Percentiles rank a stretch among this genome's conserved stretches.
These are phyloP conservation scores for Theonella swinhoei DNA, from an alignment of 37 sponge, comb jelly and placozoan genomes.

Conservation along the genomic window DNA sequence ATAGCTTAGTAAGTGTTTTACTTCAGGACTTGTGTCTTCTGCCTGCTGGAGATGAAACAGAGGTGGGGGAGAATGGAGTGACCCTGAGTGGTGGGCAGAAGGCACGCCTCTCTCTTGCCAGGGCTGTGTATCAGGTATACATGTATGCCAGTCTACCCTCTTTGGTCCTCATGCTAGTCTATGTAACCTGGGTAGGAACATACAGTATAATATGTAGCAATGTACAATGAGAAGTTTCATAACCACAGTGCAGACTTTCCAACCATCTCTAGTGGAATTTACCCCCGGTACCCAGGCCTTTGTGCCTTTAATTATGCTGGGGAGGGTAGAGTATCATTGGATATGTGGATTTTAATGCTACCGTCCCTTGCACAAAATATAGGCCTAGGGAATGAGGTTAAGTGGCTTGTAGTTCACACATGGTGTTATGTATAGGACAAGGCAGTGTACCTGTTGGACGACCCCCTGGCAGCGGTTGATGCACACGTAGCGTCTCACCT, in stretches of 20 bases:
- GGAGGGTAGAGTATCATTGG: no score
- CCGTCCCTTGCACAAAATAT: no score
- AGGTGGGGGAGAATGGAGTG: conserved; percentile 97
- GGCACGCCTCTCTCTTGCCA: conserved; percentile 90
- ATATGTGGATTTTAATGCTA: no score
- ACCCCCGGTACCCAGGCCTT: no score
- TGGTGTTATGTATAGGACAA: conserved; percentile 86
- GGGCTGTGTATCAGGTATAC: conserved; percentile 92
- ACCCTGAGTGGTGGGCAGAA: conserved; percentile 99
- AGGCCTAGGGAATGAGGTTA: no score
- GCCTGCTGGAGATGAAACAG: conserved; percentile 89
- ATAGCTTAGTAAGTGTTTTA: not conserved
- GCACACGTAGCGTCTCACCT: conserved; percentile 92
- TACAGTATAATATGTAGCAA: no score
- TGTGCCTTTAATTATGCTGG: no score
- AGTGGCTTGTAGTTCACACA: no score
- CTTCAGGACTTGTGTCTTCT: conserved; percentile 72
- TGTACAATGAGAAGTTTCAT: no score
- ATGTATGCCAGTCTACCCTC: not conserved
- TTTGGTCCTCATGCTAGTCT: not conserved
- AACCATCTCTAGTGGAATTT: no score
- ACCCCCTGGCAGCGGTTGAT: conserved; percentile 97
- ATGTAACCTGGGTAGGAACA: no score
- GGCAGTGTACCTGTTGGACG: conserved; percentile 89
- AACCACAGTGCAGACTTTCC: no score